phyloP scores from a whole-genome alignment of 2,797 vertebrate species.

The Adelosebastes latens region DNA sequence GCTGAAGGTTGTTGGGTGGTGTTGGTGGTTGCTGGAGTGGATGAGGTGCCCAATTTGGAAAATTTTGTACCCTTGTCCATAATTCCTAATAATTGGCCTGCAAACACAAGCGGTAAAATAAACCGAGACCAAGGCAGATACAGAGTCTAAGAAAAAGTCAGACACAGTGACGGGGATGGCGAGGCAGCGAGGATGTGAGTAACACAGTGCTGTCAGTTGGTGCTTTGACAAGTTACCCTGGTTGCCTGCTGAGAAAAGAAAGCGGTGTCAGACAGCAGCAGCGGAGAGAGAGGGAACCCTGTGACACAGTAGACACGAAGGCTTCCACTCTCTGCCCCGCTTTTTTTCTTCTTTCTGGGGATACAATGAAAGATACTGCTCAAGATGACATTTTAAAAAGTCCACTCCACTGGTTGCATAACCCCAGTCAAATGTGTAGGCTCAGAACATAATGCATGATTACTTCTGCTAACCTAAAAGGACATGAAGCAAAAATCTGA shows the following conservation, averaged over 20 bases:
- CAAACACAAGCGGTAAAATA: not conserved
- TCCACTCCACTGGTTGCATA: not conserved
- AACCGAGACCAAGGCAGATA: not conserved
- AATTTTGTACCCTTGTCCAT: not conserved
- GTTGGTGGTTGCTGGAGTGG: not conserved
- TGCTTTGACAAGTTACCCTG: conserved; percentile 3
- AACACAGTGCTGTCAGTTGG: conserved; percentile 5
- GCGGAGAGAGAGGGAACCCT: not conserved
- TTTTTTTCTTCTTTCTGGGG: not conserved
- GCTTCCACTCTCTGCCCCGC: not conserved
- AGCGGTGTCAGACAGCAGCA: not conserved
- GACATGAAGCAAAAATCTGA: too few species aligned
- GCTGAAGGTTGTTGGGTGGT: too few species aligned
- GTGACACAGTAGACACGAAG: not conserved
- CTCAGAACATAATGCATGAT: not conserved
- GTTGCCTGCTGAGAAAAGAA: conserved; percentile 25
- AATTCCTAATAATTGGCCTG: not conserved
- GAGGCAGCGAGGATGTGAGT: not conserved
- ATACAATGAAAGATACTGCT: not conserved
- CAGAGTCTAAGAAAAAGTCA: not conserved
- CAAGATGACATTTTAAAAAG: not conserved
- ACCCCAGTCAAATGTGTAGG: not conserved
- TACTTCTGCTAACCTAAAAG: not conserved
- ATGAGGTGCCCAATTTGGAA: not conserved
- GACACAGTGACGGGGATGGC: not conserved